phyloP scores from a whole-genome alignment of 30 jellyfish, hydroid and myxozoan genomes.

The Mastigias papua region DNA sequence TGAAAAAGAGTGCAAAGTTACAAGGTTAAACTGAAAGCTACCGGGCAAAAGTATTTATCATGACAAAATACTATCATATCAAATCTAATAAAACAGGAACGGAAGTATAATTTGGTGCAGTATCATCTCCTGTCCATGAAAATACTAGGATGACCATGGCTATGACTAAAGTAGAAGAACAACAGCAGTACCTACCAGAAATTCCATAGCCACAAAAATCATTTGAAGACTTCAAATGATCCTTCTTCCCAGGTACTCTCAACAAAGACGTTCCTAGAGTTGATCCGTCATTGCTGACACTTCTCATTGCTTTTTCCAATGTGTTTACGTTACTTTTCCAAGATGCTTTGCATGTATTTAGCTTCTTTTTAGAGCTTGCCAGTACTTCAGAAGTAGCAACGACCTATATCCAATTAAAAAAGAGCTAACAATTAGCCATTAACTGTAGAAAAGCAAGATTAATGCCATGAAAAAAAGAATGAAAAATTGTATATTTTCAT shows the following conservation, averaged over 20 bases:
- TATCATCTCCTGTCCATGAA: too few relatives aligned
- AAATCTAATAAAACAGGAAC: too few relatives aligned
- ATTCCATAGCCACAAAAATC: conserved; percentile 68
- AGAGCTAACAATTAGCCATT: background rate
- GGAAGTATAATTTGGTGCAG: too few relatives aligned
- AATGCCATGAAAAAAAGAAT: too few relatives aligned
- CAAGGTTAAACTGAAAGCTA: too few relatives aligned
- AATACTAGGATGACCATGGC: too few relatives aligned
- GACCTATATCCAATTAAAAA: conserved; percentile 11
- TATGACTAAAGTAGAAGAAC: too few relatives aligned
- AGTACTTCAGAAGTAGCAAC: conserved; percentile 74
- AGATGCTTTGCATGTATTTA: conserved; percentile 73
- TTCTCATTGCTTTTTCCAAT: conserved; percentile 64
- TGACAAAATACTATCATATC: too few relatives aligned
- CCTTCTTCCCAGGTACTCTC: conserved; percentile 27
- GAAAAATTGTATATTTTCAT: too few relatives aligned
- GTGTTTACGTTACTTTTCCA: conserved; percentile 74
- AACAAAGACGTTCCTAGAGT: conserved; percentile 11
- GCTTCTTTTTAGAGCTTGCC: conserved; percentile 60
- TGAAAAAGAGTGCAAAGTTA: too few relatives aligned
- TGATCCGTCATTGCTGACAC: conserved; percentile 56
- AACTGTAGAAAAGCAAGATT: too few relatives aligned
- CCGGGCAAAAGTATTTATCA: too few relatives aligned
- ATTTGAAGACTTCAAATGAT: conserved; percentile 18
- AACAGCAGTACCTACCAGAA: conserved; percentile 17